These are phyloP conservation scores for Eudasyphora cyanicolor DNA, from an alignment of 2,888 invertebrate species.

Conservation along the genomic window DNA sequence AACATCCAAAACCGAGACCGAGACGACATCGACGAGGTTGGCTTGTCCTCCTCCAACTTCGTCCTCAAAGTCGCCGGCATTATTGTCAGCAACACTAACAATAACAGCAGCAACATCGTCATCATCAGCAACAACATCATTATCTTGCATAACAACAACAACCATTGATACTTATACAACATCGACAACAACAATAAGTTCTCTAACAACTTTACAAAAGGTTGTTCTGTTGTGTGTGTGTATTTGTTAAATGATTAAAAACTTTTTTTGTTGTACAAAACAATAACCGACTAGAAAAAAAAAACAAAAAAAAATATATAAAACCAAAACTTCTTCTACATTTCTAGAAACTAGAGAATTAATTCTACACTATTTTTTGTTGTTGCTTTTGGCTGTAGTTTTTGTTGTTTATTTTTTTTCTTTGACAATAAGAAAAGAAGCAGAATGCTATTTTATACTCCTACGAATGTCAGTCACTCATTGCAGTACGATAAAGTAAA, in stretches of 20 bases:
- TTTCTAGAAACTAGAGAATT: constrained; percentile 3
- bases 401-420: no score
- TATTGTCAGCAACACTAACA: constrained; percentile 37
- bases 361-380: constrained; percentile 33
- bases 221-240: constrained; percentile 53
- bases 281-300: neutral
- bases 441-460: constrained; percentile 59
- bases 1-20: constrained; percentile 57
- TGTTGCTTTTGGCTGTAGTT: constrained; percentile 18
- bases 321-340: neutral
- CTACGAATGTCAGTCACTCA: neutral
- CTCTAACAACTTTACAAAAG: constrained; percentile 54
- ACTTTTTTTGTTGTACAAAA: neutral
- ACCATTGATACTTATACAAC: constrained; percentile 44
- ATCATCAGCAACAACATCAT: constrained; percentile 50
- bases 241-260: neutral
- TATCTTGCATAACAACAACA: constrained; percentile 42
- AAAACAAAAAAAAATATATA: neutral
- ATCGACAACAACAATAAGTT: constrained; percentile 50
- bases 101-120: constrained; percentile 57
- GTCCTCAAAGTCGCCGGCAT: neutral
- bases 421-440: neutral
- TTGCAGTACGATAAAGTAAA: no score
- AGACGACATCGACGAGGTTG: constrained; percentile 46
- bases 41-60: neutral